Evolutionary conservation across 2,888 invertebrate species (phyloP).

Genomic region (Cantharis rustica): DNA sequence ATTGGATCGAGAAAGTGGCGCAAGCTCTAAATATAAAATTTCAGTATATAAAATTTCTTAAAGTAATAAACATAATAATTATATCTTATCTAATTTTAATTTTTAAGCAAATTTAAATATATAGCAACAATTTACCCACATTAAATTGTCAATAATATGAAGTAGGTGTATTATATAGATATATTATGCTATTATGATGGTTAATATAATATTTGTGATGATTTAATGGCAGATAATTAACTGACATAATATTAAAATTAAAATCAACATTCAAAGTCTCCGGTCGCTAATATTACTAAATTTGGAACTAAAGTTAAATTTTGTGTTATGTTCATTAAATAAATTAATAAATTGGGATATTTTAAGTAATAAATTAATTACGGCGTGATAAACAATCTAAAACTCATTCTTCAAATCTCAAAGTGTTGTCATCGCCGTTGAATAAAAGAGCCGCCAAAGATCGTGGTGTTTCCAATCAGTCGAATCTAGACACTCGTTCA

Average conservation of each 20-base stretch:
- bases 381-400: constrained; percentile 42
- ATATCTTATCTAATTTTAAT: too few species aligned
- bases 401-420: constrained; percentile 47
- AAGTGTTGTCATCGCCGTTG: constrained; percentile 46
- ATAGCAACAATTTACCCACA: too few species aligned
- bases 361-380: constrained; percentile 30
- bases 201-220: neutral
- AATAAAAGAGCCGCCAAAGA: constrained; percentile 47
- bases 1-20: too few species aligned
- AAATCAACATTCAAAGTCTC: neutral
- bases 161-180: too few species aligned
- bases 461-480: constrained; percentile 48
- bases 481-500: constrained; percentile 53
- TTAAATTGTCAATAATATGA: too few species aligned
- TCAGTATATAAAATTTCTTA: too few species aligned
- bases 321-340: neutral
- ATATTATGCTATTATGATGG: neutral
- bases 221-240: neutral
- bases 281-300: neutral
- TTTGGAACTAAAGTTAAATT: neutral
- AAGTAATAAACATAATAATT: too few species aligned
- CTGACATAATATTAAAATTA: neutral
- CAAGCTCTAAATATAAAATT: too few species aligned
- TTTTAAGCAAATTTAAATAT: too few species aligned
- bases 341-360: constrained; percentile 19